Base-by-base conservation (phyloP, 2,888 invertebrate species). In the Brachypalpus laphriformis region DNA sequence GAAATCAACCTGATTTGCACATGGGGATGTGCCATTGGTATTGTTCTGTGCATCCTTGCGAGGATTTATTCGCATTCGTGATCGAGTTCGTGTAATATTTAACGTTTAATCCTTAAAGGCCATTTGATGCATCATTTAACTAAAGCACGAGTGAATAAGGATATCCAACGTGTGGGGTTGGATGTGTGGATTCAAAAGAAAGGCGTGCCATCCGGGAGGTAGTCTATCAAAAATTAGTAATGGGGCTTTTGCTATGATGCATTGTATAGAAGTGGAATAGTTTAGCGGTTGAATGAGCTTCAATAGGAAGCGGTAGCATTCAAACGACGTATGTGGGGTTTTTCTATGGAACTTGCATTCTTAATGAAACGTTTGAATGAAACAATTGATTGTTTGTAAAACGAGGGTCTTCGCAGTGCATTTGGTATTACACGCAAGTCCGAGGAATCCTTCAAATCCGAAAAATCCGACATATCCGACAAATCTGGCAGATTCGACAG, bases 111-210 rank as follows among this genome's bases (percentile, higher is more conserved):
- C 86, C 81, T 86, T 81, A 77, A 82, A 86, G 81, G 68, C 86
- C 80, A 77, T 86, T 86, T 86, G 76, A 76, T 81, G 86, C 86
- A 86, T 86, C 86, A 86, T 86, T 86, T 86, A 86, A 86, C 86
- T 56, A 75, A 54, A 75, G 83, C 11, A 68, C 54, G 54, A 66
- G 54, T 37, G 66, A 59, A 37, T 37, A 51, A 37, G 47, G 40
- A 16, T 42, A n/a, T 14, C n/a, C 49, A 34, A 8, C 8, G 18
- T 54, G 47, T 68, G 68, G 28, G 61, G 59, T 49, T 54, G 31
- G 45, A 56, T 28, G 25, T n/a, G 25, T 51, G 56, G 54, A 74
- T 54, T 66, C 63, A 31, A 47, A 18, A 40, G n/a, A 22, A 8
- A 22, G 16, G 14, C 14, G 9, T 11, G 4, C n/a, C 59, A 20